Base-by-base conservation (phyloP, 64 coral and sea anemone genomes). In the Montipora efflorescens region DNA sequence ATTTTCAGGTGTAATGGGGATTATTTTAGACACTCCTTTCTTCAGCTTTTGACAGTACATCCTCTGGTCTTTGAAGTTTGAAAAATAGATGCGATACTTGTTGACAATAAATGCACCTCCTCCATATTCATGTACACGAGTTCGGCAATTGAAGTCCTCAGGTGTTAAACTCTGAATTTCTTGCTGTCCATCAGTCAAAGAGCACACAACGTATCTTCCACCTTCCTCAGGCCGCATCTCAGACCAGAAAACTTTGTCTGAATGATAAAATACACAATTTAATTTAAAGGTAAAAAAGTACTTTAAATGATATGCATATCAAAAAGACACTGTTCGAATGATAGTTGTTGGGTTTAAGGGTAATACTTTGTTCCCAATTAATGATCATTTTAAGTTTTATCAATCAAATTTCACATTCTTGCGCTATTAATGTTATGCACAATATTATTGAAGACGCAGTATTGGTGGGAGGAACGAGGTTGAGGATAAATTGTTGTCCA, bases 1-100 rank as follows among this genome's bases (percentile, higher is more conserved):
- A 11, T 79, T 78, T 6, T 82, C 59, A 23, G 94, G 94, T 22
- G 97, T 98, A n/a, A 98, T 55, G 7, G 95, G 59, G 45, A 78
- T 66, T 21, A 95, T 95, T 76, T 16, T 55, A n/a, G 79, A 66
- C 1, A 73, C 87, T 19, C 21, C 48, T 19, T 85, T 85, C 52
- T 88, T 90, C 1, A 81, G 61, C 48, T 94, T 88, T 84, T 99
- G 98, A 45, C 76, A 81, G 80, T 99, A 99, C 50, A 99, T 87
- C 47, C 92, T 77, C 92, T 99, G 98, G 72, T 99, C 98, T 87
- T 77, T 28, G 89, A 94, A 99, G 84, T 99, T 99, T 62, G 98
- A 91, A 52, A 99, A 99, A 52, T 96, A 99, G 21, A 99, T 80
- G 18, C 91, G 89, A 55, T 94, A 91, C 8, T 92, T 96, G 87